These are phyloP conservation scores for Mobula birostris DNA, from an alignment of 2,113 vertebrate species.

Conservation along the genomic window DNA sequence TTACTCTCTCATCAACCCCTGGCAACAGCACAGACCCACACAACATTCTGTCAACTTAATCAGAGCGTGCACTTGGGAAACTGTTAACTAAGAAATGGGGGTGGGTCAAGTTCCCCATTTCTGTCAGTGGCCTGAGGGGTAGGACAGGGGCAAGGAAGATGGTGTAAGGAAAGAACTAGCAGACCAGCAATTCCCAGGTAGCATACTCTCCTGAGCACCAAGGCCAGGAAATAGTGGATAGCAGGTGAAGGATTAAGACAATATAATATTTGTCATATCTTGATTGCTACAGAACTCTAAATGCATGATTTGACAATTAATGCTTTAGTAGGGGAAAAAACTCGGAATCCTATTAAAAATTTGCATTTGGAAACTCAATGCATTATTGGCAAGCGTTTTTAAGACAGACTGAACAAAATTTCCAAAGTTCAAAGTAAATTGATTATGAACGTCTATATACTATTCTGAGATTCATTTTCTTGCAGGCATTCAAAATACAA, in stretches of 20 bases:
- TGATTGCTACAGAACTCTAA: neutral
- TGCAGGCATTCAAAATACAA: too few relatives aligned
- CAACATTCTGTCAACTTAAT: neutral
- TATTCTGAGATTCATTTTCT: too few relatives aligned
- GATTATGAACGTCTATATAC: too few relatives aligned
- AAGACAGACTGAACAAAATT: neutral
- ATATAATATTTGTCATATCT: neutral
- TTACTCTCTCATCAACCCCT: neutral
- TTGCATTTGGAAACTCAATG: neutral
- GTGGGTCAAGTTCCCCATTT: neutral
- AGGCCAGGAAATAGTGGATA: neutral
- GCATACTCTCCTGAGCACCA: neutral
- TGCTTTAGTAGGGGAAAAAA: neutral
- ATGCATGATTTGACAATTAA: neutral
- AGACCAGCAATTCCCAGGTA: neutral
- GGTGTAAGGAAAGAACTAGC: neutral
- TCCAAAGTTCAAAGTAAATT: too few relatives aligned
- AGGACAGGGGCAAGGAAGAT: neutral
- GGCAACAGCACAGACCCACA: neutral
- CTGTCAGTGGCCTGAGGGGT: neutral
- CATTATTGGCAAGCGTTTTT: neutral
- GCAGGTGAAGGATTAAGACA: neutral
- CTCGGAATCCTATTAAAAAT: neutral
- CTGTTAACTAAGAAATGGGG: neutral
- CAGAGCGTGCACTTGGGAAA: too few relatives aligned